phyloP scores from a whole-genome alignment of 1,140 invertebrate species.

The Plectus sambesii region DNA sequence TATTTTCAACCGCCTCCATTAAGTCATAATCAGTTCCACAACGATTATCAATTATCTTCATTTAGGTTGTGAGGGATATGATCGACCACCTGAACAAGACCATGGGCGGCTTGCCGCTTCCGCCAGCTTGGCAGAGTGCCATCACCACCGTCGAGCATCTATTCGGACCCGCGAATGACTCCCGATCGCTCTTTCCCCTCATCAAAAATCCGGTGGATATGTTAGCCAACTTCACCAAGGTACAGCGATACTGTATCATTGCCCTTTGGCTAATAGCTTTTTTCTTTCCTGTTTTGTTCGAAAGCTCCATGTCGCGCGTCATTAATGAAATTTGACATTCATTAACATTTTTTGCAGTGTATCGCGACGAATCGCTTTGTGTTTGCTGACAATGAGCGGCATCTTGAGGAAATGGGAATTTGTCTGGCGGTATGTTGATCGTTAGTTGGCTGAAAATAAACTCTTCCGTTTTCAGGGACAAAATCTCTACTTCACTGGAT shows the following conservation, averaged over 20 bases:
- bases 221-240: constrained; percentile 30
- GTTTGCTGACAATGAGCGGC: constrained; percentile 33
- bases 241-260: constrained; percentile 12
- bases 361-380: constrained; percentile 53
- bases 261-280: no score
- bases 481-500: constrained; percentile 27
- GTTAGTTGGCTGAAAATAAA: no score
- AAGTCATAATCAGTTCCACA: no score
- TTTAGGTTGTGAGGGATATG: no score
- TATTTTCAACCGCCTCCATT: constrained; percentile 7
- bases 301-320: no score
- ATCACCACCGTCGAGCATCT: constrained; percentile 22
- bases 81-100: no score
- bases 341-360: constrained; percentile 48
- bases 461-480: no score
- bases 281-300: no score
- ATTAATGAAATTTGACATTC: no score
- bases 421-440: constrained; percentile 25
- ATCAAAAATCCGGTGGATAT: constrained; percentile 21
- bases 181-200: constrained; percentile 22
- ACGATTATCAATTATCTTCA: no score
- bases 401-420: constrained; percentile 25
- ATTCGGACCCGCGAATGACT: constrained; percentile 17
- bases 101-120: no score
- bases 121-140: not conserved